Evolutionary conservation across 2,113 vertebrate species (phyloP).

Genomic region (Bujurquina vittata): DNA sequence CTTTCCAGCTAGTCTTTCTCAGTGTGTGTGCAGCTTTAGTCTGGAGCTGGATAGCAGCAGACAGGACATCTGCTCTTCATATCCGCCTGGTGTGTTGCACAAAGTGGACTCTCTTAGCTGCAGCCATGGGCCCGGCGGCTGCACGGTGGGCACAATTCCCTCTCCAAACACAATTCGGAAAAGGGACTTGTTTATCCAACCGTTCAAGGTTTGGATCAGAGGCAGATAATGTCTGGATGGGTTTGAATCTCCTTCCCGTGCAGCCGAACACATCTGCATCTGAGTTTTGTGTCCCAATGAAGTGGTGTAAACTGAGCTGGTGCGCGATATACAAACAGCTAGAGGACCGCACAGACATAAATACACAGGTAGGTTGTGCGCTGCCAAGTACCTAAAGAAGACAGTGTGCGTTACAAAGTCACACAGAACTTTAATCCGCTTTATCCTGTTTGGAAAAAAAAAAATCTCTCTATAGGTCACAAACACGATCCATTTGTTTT

Average conservation of each 20-base stretch:
- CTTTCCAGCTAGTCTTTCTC: constrained; percentile 56
- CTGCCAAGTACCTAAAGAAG: constrained; percentile 33
- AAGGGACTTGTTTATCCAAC: constrained; percentile 74
- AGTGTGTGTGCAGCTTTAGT: constrained; percentile 42
- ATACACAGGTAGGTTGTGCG: constrained; percentile 42
- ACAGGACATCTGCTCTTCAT: constrained; percentile 81
- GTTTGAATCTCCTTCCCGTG: constrained; percentile 55
- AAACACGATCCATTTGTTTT: constrained; percentile 15
- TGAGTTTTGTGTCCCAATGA: constrained; percentile 36
- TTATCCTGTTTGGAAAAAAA: not conserved
- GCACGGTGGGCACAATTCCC: constrained; percentile 65
- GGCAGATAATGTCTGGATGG: constrained; percentile 72
- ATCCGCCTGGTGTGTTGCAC: constrained; percentile 74
- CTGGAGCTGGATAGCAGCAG: constrained; percentile 66
- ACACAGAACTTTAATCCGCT: constrained; percentile 13
- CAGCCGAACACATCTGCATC: constrained; percentile 68
- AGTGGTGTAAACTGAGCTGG: constrained; percentile 43
- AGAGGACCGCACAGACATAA: constrained; percentile 42
- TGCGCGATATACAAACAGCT: constrained; percentile 61
- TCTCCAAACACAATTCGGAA: constrained; percentile 78
- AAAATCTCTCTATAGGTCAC: constrained; percentile 1
- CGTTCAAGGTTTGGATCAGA: constrained; percentile 66
- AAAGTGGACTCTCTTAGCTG: constrained; percentile 73
- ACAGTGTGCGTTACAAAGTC: constrained; percentile 35
- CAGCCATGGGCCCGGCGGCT: constrained; percentile 61